Evolutionary conservation across 2,113 vertebrate genomes (phyloP).

Genomic region (Paramisgurnus dabryanus): DNA sequence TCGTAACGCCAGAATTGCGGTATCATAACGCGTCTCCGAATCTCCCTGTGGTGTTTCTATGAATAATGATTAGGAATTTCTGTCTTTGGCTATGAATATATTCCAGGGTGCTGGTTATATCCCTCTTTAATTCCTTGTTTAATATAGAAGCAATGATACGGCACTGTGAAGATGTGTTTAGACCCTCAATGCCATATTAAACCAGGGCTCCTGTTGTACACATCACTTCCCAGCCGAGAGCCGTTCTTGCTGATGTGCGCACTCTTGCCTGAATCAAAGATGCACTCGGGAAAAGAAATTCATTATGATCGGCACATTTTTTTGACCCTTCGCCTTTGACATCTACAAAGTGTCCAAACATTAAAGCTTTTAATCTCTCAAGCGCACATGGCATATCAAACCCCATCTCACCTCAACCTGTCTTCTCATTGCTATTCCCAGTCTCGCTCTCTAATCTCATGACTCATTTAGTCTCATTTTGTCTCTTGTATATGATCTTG

Average conservation of each 20-base stretch:
- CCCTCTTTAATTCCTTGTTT: conserved; percentile 33
- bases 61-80: conserved; percentile 49
- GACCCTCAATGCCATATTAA: conserved; percentile 27
- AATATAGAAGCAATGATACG: conserved; percentile 18
- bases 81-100: conserved; percentile 37
- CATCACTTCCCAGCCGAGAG: not conserved
- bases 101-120: conserved; percentile 39
- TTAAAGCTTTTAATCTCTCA: conserved; percentile 62
- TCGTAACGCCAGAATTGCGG: conserved; percentile 58
- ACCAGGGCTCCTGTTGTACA: conserved; percentile 2
- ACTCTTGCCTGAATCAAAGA: conserved; percentile 29
- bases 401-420: not conserved
- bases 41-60: conserved; percentile 45
- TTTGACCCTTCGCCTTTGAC: conserved; percentile 19
- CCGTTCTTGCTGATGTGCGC: conserved; percentile 19
- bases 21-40: conserved; percentile 30
- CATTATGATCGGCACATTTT: conserved; percentile 16
- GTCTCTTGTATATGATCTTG: not conserved
- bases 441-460: not conserved
- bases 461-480: too few relatives aligned
- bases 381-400: conserved; percentile 28
- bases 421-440: not conserved
- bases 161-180: conserved; percentile 27
- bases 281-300: conserved; percentile 12
- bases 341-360: conserved; percentile 51